These are phyloP conservation scores for Eonycteris spelaea DNA, from an alignment of 2,113 vertebrate genomes.

Conservation along the genomic window DNA sequence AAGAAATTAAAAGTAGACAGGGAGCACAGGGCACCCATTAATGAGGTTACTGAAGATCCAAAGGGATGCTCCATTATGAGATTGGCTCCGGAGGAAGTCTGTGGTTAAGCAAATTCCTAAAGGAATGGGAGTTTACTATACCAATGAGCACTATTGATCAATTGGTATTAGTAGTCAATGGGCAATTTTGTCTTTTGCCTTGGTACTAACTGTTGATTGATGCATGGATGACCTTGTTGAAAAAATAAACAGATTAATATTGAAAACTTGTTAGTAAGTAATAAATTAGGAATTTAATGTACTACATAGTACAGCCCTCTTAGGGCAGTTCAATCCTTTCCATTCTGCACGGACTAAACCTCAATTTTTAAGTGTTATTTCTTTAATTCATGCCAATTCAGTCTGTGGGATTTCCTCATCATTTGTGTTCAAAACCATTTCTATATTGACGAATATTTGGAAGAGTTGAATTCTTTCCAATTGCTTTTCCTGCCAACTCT, in stretches of 20 bases:
- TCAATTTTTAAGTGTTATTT: background rate
- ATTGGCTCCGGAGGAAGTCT: background rate
- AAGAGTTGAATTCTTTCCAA: conserved; percentile 21
- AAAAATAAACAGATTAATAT: conserved; percentile 8
- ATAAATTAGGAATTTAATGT: background rate
- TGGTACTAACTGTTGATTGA: background rate
- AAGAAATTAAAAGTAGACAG: conserved; percentile 71
- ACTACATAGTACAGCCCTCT: background rate
- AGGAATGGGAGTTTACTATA: background rate
- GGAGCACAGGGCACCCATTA: conserved; percentile 62
- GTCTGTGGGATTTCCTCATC: conserved; percentile 22
- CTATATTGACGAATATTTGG: conserved; percentile 30
- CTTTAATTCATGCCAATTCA: background rate
- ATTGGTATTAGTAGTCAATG: background rate
- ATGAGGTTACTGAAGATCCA: conserved; percentile 53
- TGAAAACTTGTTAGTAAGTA: conserved; percentile 2
- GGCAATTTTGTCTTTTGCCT: conserved; percentile 8
- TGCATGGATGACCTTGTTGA: background rate
- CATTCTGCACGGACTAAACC: background rate
- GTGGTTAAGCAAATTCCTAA: conserved; percentile 7
- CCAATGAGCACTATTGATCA: conserved; percentile 30
- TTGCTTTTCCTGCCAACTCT: conserved; percentile 32
- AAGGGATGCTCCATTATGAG: conserved; percentile 22
- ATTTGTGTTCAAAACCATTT: conserved; percentile 31
- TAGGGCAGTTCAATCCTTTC: background rate